Evolutionary conservation across 2,888 invertebrate species (phyloP).

Genomic region (Onthophagus sagittarius): DNA sequence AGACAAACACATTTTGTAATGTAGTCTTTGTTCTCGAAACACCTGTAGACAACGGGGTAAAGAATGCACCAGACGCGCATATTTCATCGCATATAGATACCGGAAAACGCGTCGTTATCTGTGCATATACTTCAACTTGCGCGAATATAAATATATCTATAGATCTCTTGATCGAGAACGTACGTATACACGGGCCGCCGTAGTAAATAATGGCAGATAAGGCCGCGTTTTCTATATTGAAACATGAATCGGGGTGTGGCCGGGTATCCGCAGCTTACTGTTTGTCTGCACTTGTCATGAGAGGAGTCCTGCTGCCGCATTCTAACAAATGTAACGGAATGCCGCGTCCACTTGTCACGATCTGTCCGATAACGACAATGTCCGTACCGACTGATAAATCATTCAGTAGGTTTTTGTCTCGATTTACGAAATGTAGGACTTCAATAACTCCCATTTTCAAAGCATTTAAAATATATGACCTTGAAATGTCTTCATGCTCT

Average conservation of each 20-base stretch:
- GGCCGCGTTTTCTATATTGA: conserved; percentile 28
- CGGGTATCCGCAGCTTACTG: conserved; percentile 20
- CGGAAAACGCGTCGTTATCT: not conserved
- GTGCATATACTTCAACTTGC: not conserved
- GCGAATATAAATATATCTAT: not conserved
- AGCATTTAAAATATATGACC: too few relatives aligned
- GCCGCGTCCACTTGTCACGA: conserved; percentile 27
- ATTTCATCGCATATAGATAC: not conserved
- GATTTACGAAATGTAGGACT: not conserved
- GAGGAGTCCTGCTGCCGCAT: conserved; percentile 25
- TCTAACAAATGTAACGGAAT: conserved; percentile 22
- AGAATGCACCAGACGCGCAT: not conserved
- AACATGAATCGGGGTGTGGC: conserved; percentile 31
- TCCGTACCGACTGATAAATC: conserved; percentile 28
- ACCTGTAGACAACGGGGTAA: not conserved
- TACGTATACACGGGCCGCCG: not conserved
- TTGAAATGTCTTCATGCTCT: too few relatives aligned
- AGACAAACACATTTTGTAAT: not conserved
- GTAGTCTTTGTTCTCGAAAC: not conserved
- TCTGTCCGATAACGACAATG: conserved; percentile 27
- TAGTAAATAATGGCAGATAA: conserved; percentile 27
- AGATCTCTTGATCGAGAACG: not conserved
- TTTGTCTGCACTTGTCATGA: conserved; percentile 29
- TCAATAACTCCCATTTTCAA: not conserved
- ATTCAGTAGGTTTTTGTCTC: conserved; percentile 11